Base-by-base conservation (phyloP, 1,140 invertebrate species). In the Mercenaria mercenaria region DNA sequence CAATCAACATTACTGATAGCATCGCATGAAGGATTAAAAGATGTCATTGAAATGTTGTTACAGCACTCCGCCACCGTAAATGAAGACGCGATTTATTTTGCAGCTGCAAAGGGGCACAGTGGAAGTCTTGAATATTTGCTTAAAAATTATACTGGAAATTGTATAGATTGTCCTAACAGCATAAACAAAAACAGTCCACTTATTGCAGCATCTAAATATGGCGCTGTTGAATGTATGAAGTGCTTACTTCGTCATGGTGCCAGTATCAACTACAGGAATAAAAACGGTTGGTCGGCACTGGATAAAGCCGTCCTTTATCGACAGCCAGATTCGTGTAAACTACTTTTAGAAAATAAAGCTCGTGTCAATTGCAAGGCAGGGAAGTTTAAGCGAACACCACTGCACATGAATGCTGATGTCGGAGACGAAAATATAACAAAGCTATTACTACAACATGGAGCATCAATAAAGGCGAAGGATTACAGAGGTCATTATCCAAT, bases 151-250 rank as follows among this genome's bases (percentile, higher is more conserved):
- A 29, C 20, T 50, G 34, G n/a, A 74, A 34, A 52, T 41, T 8
- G 43, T 4, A 77, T 39, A 20, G 29, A 37, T 43, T 47, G 52
- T 11, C 20, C 37, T 47, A 34, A 61, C 37, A 41, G 29, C 26
- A 52, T 77, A 0, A 76, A 86, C 50, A 61, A 34, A 37, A 86
- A 86, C 37, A 29, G 37, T 61, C 84, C 84, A 34, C 26, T 86
- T n/a, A 86, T 86, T 76, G 84, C 39, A 26, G 84, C 72, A 32
- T 32, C 43, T n/a, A 76, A 47, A 59, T 77, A 76, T 59, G 84
- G 72, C 15, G 20, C 39, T 10, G 32, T 50, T 59, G 29, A 86
- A 23, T 37, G 37, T 4, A 47, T 86, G 1, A 56, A 50, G 41
- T 29, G 29, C 52, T n/a, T 86, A 29, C 10, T 86, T n/a, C 47